Percentiles rank a stretch among this genome's conserved stretches.
Conservation (phyloP, 2,113 vertebrate species). For the Bubalus kerabau region DNA sequence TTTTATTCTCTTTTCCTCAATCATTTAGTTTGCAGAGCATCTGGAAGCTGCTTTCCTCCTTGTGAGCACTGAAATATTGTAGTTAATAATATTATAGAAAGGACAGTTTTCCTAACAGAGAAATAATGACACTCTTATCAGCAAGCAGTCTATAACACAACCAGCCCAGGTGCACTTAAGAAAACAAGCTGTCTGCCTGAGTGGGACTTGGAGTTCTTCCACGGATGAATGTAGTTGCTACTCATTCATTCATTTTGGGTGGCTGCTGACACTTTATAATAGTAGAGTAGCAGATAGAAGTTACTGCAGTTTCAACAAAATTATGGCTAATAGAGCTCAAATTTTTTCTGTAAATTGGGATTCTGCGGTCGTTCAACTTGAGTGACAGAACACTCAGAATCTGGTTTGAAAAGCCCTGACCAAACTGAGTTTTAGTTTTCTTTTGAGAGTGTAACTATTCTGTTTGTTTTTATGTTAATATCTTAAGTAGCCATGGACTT, state of each 20-base stretch:
- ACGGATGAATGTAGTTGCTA: not conserved
- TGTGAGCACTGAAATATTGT: not conserved
- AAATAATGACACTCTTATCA: not conserved
- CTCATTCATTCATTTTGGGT: not conserved
- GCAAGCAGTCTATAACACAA: not conserved
- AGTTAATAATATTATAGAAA: not conserved
- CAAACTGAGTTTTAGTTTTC: not conserved
- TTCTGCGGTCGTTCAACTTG: not conserved
- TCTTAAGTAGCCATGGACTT: not conserved
- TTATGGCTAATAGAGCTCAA: not conserved
- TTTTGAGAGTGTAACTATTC: not conserved
- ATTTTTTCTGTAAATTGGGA: not conserved
- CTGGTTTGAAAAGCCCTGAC: not conserved
- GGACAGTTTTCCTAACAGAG: constrained; percentile 11
- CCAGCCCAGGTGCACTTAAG: not conserved
- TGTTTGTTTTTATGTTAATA: not conserved
- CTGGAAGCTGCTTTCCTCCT: constrained; percentile 21
- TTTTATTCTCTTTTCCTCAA: not conserved
- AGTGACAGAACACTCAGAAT: not conserved
- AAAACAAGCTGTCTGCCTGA: not conserved
- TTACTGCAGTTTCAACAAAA: not conserved
- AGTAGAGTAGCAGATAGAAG: not conserved
- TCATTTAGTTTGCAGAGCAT: not conserved
- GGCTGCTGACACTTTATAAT: not conserved
- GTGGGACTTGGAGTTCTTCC: not conserved